Conservation (phyloP, 1,140 invertebrate genomes). For the Choristoneura fumiferana region DNA sequence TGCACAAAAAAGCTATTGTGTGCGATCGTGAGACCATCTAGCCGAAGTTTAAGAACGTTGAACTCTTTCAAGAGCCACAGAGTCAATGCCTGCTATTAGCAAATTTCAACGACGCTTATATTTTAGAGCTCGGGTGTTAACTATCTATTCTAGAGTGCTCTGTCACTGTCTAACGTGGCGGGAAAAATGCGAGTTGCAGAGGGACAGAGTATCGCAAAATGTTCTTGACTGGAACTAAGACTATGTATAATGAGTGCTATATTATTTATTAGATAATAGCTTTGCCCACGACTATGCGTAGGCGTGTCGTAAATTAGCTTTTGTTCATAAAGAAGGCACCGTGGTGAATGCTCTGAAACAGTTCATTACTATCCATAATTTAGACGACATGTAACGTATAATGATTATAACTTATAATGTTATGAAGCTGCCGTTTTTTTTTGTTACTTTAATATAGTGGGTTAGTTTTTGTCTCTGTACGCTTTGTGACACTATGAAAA, state of each 20-base stretch:
- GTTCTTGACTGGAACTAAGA: not conserved
- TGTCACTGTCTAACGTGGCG: constrained; percentile 1
- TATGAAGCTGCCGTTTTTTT: not conserved
- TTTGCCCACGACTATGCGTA: constrained; percentile 2
- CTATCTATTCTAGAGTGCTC: not conserved
- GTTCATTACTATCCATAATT: constrained; percentile 16
- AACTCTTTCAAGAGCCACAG: constrained; percentile 62
- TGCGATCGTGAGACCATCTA: constrained; percentile 62
- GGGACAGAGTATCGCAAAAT: not conserved
- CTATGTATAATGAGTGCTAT: not conserved
- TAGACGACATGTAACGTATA: not conserved
- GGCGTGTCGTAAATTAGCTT: not conserved
- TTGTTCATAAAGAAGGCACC: constrained; percentile 12
- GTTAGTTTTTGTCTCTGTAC: too few relatives aligned
- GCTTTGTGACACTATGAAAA: too few relatives aligned
- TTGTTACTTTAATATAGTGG: too few relatives aligned
- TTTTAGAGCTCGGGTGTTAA: constrained; percentile 12
- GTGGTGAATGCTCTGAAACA: constrained; percentile 5
- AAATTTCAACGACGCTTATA: constrained; percentile 42
- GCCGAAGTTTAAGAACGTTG: constrained; percentile 61
- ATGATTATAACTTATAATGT: not conserved
- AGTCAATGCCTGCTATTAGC: constrained; percentile 57
- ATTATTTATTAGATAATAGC: constrained; percentile 16
- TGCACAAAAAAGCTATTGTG: constrained; percentile 71
- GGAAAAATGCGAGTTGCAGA: not conserved